These are phyloP conservation scores for Porites lobata DNA, from an alignment of 92 coral and sea anemone species.

Conservation along the genomic window DNA sequence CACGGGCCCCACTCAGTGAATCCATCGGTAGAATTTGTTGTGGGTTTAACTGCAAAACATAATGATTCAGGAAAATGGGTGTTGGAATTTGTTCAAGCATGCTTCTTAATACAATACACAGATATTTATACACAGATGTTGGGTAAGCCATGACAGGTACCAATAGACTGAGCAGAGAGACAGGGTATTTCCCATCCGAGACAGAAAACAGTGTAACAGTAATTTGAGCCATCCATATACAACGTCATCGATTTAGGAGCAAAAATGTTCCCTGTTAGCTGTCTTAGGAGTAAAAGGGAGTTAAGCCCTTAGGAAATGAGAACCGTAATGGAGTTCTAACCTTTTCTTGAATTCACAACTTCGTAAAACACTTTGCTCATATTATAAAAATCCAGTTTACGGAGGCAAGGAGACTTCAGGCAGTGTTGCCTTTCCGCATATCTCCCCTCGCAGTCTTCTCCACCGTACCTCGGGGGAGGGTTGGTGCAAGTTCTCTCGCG, in stretches of 20 bases:
- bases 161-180: no score
- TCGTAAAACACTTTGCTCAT: slow-evolving; percentile 17
- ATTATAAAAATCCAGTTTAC: background rate
- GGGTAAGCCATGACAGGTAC: no score
- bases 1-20: slow-evolving; percentile 76
- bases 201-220: no score
- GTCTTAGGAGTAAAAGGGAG: background rate
- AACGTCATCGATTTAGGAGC: background rate
- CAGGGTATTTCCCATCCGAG: no score
- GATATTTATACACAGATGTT: no score
- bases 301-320: background rate
- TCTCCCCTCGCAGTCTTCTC: slow-evolving; percentile 56
- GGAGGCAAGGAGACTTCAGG: slow-evolving; percentile 48
- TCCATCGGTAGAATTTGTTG: slow-evolving; percentile 51
- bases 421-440: slow-evolving; percentile 45
- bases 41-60: background rate
- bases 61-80: background rate
- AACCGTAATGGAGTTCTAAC: slow-evolving; percentile 15
- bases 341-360: background rate
- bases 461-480: slow-evolving; percentile 61
- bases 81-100: background rate
- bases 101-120: background rate
- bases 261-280: background rate
- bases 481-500: slow-evolving; percentile 70
- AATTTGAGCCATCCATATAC: no score